Evolutionary conservation across 2,113 vertebrate species (phyloP), one percentile per base, ranked within the genome.

Genomic region (Edolisoma coerulescens): DNA sequence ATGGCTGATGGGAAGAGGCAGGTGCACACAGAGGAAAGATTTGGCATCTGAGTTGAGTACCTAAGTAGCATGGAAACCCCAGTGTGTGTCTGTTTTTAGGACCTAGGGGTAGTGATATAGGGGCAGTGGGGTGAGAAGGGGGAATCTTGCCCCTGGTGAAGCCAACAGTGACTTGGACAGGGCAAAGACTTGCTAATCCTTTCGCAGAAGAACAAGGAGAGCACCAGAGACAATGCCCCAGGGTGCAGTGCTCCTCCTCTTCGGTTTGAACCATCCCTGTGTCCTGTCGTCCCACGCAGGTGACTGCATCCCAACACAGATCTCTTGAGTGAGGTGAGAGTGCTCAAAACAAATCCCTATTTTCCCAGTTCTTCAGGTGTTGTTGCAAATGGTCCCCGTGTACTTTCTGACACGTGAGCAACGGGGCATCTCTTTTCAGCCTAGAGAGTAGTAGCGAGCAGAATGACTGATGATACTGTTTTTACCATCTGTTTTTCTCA

Each of bases 401-500:
- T 57, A 9, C 75, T 94, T 76, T 60, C 33, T 85, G 74, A 42
- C 67, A 73, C 9, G 0, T 32, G 63, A 93, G 56, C 86, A 42
- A 39, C 0, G 0, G 47, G n/a, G 18, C 75, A 35, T 68, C 84
- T 92, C 41, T 75, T 84, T 91, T 93, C 92, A 92, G 71, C 59
- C 84, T 88, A 96, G 94, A 81, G 71, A 91, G 78, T 76, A 91
- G 35, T 64, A 44, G 84, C 56, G 39, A 90, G 95, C 71, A 87
- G 81, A 81, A 76, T 90, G 84, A 91, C 32, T 97, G 91, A 97
- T 94, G 75, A 97, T 97, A 90, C 93, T 95, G 92, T 97, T 97
- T 98, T 97, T 92, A 98, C 97, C 95, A 87, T 98, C 79, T 98
- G 95, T 98, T 98, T 98, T 97, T 98, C 96, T 98, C 93, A 94